These are phyloP conservation scores for Artibeus lituratus DNA, from an alignment of 2,797 vertebrate species.

Conservation along the genomic window DNA sequence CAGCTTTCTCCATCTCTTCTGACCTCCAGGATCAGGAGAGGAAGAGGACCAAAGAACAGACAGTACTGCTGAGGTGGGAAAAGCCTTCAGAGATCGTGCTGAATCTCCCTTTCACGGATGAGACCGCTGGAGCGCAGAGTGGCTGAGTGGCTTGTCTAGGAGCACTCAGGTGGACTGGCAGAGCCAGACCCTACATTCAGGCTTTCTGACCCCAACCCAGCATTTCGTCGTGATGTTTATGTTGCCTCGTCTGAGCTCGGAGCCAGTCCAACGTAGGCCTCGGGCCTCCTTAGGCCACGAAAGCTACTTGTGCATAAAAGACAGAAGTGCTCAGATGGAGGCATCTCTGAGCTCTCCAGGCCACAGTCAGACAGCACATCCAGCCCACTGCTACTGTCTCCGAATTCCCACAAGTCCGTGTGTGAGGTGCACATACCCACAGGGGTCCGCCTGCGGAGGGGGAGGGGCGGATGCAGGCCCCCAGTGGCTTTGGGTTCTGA, in stretches of 20 bases:
- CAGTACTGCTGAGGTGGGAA: background rate
- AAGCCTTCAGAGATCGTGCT: background rate
- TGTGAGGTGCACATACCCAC: background rate
- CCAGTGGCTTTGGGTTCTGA: background rate
- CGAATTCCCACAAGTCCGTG: background rate
- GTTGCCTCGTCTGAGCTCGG: background rate
- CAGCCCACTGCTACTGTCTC: background rate
- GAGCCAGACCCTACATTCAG: background rate
- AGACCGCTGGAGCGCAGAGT: background rate
- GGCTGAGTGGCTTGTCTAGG: background rate
- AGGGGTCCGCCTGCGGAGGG: background rate
- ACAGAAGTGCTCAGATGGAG: background rate
- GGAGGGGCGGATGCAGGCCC: background rate
- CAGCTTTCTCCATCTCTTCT: background rate
- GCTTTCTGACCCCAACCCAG: background rate
- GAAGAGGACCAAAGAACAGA: background rate
- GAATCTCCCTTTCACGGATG: background rate
- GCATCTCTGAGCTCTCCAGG: background rate
- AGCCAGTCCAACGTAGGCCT: background rate
- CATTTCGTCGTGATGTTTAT: background rate
- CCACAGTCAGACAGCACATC: background rate
- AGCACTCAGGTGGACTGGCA: background rate
- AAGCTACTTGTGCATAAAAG: background rate
- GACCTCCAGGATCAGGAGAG: background rate
- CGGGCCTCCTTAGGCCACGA: background rate